Evolutionary conservation across 2,113 vertebrate species (phyloP).

Genomic region (Steatornis caripensis): DNA sequence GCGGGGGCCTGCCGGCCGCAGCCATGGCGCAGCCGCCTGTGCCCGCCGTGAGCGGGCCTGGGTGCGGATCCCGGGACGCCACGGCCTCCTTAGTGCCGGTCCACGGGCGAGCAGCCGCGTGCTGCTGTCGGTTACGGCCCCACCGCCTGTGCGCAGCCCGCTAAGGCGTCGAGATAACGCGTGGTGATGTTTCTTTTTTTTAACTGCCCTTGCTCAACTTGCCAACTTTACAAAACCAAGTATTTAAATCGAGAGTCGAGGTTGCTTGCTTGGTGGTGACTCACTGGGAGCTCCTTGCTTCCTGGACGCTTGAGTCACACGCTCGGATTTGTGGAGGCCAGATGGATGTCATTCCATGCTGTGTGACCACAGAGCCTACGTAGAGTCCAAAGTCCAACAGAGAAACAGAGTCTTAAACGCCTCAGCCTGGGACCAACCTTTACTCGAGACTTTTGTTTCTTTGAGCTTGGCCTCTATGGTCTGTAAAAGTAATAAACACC

Average conservation of each 20-base stretch:
- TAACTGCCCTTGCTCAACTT: too few species aligned
- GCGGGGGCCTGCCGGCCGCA: neutral
- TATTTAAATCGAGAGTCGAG: fast-evolving
- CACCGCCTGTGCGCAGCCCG: fast-evolving
- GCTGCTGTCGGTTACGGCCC: fast-evolving
- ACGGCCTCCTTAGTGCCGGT: fast-evolving
- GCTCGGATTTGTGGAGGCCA: fast-evolving
- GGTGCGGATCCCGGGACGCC: fast-evolving
- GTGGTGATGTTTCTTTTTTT: neutral
- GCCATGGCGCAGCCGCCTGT: neutral
- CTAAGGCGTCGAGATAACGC: fast-evolving
- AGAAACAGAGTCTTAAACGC: fast-evolving
- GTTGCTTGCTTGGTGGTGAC: neutral
- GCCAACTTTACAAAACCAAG: neutral
- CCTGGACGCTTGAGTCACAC: neutral
- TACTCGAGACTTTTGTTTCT: neutral
- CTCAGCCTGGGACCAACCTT: neutral
- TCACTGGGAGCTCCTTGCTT: neutral
- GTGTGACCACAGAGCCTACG: fast-evolving
- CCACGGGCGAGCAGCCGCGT: fast-evolving
- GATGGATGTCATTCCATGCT: fast-evolving
- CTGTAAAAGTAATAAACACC: neutral
- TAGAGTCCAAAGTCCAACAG: neutral
- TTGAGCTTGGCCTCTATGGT: neutral
- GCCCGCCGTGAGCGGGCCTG: too few species aligned